Evolutionary conservation across 2,113 vertebrate genomes (phyloP), one percentile per base, ranked within the genome.

Genomic region (Bolborhynchus lineola): DNA sequence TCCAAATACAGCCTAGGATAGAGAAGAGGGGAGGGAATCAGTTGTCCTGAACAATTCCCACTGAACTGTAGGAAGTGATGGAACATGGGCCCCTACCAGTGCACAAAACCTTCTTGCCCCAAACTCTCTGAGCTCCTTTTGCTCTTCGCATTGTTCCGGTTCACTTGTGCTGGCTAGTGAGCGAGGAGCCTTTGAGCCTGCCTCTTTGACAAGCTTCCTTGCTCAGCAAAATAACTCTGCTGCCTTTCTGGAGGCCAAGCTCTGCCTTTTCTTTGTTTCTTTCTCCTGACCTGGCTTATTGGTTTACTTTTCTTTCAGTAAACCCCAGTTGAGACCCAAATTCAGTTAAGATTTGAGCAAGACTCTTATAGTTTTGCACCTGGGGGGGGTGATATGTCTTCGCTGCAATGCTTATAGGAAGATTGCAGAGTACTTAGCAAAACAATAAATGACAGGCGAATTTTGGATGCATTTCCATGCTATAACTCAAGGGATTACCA

Each of bases 31-130:
- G 24, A 65, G 41, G 26, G 33, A 60, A 57, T 28, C 1, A 0
- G 16, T 10, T 67, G 24, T 67, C 41, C 39, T 71, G 70, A 35
- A 31, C 17, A 50, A 16, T 50, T 11, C 25, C 21, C 13, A 4
- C 60, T 37, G 80, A 23, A 31, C 2, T 37, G 37, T 20, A 42
- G 33, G 41, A n/a, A 79, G 42, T 26, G 55, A 69, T 33, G 74
- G 55, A n/a, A 18, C 2, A 0, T 19, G 35, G 15, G 13, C 13
- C 35, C 57, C 7, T 16, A 16, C 5, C 41, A 28, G 3, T 5
- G 11, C 35, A 21, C 33, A 37, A 49, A 81, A 28, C 23, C 63
- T 67, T 88, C 29, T 21, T 72, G 29, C 21, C 29, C 41, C 60
- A 16, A 33, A 6, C 11, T 46, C 29, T 19, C 49, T 1, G 13